A percentile compares a stretch with the other conserved stretches of the same genome.
Evolutionary conservation across 2,113 vertebrate species (phyloP).

Genomic region (Heteronetta atricapilla): DNA sequence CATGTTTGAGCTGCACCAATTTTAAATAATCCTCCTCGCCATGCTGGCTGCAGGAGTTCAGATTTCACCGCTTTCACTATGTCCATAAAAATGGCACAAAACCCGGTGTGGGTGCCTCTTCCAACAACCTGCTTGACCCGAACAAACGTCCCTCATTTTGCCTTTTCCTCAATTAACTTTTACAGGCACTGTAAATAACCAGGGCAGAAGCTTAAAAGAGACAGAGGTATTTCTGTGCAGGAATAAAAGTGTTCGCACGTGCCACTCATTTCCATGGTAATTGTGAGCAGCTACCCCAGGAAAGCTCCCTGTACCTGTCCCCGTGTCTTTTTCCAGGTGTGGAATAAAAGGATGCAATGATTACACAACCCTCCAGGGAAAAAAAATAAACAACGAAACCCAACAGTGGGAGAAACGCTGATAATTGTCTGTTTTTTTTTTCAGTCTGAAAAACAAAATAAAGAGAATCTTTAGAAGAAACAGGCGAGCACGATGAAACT

Average conservation of each 20-base stretch:
- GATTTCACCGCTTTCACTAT: background rate
- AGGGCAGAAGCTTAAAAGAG: background rate
- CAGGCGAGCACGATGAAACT: background rate
- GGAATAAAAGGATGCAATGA: background rate
- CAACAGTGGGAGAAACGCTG: background rate
- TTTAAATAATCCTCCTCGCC: background rate
- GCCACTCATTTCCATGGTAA: background rate
- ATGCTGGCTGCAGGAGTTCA: background rate
- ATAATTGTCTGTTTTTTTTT: background rate
- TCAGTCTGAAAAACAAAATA: background rate
- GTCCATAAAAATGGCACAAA: background rate
- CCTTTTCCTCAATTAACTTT: background rate
- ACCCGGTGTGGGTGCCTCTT: background rate
- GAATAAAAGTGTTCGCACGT: background rate
- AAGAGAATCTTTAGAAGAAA: background rate
- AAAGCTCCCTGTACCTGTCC: background rate
- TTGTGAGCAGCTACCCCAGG: constrained; percentile 1
- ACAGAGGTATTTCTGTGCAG: background rate
- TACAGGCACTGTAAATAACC: background rate
- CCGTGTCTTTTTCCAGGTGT: background rate
- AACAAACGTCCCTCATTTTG: background rate
- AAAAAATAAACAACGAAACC: background rate
- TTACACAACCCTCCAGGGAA: background rate
- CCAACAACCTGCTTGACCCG: background rate
- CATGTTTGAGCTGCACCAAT: rapidly evolving